Conservation (phyloP, 2,797 vertebrate genomes). For the Australoheros facetus region DNA sequence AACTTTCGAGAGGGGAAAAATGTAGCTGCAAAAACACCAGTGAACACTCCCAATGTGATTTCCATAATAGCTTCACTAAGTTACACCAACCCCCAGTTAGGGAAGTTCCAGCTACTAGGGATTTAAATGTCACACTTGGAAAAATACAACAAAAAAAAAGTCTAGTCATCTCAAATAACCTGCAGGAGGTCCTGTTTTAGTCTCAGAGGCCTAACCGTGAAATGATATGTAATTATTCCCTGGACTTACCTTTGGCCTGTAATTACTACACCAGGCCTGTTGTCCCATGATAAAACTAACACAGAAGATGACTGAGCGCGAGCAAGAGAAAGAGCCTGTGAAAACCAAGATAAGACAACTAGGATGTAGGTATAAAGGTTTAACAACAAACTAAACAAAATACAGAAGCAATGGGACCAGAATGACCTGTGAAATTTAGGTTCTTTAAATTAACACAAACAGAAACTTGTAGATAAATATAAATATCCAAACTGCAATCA, state of each 20-base stretch:
- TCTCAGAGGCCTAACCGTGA: slow-evolving; percentile 67
- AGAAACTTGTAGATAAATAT: background rate
- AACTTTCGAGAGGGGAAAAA: background rate
- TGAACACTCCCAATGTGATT: slow-evolving; percentile 25
- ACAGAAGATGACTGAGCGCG: slow-evolving; percentile 44
- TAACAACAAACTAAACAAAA: background rate
- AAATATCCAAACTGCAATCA: background rate
- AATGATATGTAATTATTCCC: slow-evolving; percentile 77
- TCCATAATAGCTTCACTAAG: slow-evolving; percentile 68
- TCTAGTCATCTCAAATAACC: slow-evolving; percentile 71
- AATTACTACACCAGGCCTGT: slow-evolving; percentile 69
- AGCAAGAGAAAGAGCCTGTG: slow-evolving; percentile 4
- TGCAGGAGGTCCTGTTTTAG: slow-evolving; percentile 64
- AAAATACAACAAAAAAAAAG: slow-evolving; percentile 56
- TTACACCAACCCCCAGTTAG: slow-evolving; percentile 28
- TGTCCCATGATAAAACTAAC: slow-evolving; percentile 66
- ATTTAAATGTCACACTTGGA: slow-evolving; percentile 69
- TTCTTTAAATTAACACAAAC: background rate
- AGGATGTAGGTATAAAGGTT: slow-evolving; percentile 2
- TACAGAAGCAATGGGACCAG: background rate
- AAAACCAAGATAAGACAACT: slow-evolving; percentile 29
- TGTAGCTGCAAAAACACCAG: slow-evolving; percentile 17
- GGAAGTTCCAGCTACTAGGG: slow-evolving; percentile 53
- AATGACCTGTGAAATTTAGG: background rate
- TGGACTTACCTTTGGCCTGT: slow-evolving; percentile 70